Percentiles rank a stretch among this genome's conserved stretches.
These are phyloP conservation scores for Tadarida brasiliensis DNA, from an alignment of 2,797 vertebrate species.

Conservation along the genomic window DNA sequence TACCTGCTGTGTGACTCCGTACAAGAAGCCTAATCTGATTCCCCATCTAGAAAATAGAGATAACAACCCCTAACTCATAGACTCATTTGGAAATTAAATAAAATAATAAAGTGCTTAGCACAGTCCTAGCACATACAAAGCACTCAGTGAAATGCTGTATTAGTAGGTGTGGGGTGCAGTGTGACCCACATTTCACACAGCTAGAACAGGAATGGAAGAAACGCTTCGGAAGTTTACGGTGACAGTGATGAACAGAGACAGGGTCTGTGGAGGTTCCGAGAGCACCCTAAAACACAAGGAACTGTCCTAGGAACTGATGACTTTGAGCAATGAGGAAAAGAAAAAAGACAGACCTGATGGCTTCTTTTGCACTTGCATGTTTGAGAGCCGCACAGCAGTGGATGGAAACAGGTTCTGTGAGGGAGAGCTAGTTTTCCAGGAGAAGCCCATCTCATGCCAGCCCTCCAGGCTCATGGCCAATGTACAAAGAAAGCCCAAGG, in stretches of 20 bases:
- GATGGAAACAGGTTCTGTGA: neutral
- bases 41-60: neutral
- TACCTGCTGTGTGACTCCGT: neutral
- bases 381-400: neutral
- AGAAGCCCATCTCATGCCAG: neutral
- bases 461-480: neutral
- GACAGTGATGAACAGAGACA: neutral
- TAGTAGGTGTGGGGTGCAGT: neutral
- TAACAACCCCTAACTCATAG: neutral
- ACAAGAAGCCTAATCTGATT: neutral
- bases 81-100: conserved; percentile 7
- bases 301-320: neutral
- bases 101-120: neutral
- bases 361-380: neutral
- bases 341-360: neutral
- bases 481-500: neutral
- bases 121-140: neutral
- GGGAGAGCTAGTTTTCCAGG: neutral
- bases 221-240: neutral
- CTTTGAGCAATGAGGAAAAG: neutral
- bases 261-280: neutral
- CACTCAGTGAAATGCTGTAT: neutral
- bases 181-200: neutral
- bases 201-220: neutral
- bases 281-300: neutral